Percentiles rank a stretch among this genome's conserved stretches.
Evolutionary conservation across 2,888 invertebrate species (phyloP).

Genomic region (Cenopis cana): DNA sequence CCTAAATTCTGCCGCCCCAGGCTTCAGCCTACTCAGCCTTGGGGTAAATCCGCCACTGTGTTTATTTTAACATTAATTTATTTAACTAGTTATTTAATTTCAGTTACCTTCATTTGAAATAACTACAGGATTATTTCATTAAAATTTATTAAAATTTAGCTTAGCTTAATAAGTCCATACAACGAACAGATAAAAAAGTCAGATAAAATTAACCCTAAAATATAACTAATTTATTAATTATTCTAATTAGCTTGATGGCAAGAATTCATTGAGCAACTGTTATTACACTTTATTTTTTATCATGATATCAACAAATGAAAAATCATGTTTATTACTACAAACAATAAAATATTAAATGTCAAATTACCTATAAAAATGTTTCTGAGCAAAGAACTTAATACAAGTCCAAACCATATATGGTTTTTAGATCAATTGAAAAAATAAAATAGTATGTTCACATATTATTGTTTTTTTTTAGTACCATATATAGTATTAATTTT

Average conservation of each 20-base stretch:
- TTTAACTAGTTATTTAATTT: too few species aligned
- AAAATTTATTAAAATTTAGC: slow-evolving; percentile 6
- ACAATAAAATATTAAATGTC: not conserved
- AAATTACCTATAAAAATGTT: not conserved
- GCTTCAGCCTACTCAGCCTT: too few species aligned
- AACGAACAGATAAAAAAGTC: not conserved
- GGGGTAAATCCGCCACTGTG: too few species aligned
- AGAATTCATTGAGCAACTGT: not conserved
- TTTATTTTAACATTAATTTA: too few species aligned
- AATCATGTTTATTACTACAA: not conserved
- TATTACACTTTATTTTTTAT: not conserved
- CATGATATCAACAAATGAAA: too few species aligned
- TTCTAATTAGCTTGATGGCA: slow-evolving; percentile 4
- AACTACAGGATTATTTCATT: not conserved
- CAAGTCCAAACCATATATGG: not conserved
- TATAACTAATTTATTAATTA: not conserved
- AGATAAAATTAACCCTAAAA: not conserved
- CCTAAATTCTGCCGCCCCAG: too few species aligned
- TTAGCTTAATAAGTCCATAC: not conserved
- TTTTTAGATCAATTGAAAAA: not conserved
- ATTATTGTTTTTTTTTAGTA: too few species aligned
- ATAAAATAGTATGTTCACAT: not conserved
- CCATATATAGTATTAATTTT: too few species aligned
- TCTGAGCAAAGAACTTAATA: not conserved
- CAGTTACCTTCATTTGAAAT: too few species aligned